Evolutionary conservation across 2,113 vertebrate genomes (phyloP), one percentile per base, ranked within the genome.

Genomic region (Mola mola): DNA sequence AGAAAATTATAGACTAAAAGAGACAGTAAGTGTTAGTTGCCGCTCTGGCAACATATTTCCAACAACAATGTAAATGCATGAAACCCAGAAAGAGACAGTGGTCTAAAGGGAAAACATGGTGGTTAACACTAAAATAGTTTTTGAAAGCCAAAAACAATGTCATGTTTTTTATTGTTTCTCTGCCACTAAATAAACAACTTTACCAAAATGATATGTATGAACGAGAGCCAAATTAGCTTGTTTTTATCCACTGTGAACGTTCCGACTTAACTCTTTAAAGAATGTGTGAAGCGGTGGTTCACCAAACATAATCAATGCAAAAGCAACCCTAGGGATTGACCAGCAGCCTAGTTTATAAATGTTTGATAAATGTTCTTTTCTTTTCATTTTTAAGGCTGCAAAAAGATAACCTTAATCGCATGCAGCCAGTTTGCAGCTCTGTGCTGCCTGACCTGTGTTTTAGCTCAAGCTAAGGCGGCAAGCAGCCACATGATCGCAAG

Each of bases 401-500:
- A 28, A 31, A 67, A 37, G 44, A 50, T 15, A 5, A 31, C 20
- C 11, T 56, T 60, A 56, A 62, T 73, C 12, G 20, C 49, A 71
- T 2, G 4, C 21, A 63, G 59, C 61, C 17, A 4, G 72, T 74
- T 55, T 51, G 52, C 42, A 65, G 29, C 60, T 47, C 65, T 69
- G 43, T 66, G 77, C 68, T 33, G 61, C 60, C 63, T 38, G 6
- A 62, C 77, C 66, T 20, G 85, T 78, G 75, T 87, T 88, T 91
- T 81, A 66, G n/a, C 77, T 79, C 75, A 74, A 53, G 52, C 81
- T 52, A 72, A 83, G 79, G 81, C 82, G 81, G 67, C 58, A 66
- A 28, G 64, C 75, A 72, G 83, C 81, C 77, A 89, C 87, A 82
- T 76, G 49, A 44, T 83, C 16, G 73, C 60, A 76, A 90, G 91